Percentiles rank a stretch among this genome's conserved stretches.
Evolutionary conservation across 2,888 invertebrate species (phyloP).

Genomic region (Melanophora roralis): DNA sequence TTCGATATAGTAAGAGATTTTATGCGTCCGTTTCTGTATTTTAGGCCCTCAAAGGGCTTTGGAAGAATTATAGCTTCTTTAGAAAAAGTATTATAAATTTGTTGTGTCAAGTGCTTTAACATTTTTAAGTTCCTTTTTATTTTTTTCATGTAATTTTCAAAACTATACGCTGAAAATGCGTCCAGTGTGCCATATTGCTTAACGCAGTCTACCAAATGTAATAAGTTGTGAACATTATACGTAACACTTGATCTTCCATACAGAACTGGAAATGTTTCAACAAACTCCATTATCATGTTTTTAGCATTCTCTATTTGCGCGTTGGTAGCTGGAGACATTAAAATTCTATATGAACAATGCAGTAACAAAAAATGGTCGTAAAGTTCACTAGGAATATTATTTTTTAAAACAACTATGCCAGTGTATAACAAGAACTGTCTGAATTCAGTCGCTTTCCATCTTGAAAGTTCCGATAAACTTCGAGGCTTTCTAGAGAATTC

Average conservation of each 20-base stretch:
- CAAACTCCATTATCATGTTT: not conserved
- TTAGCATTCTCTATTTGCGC: not conserved
- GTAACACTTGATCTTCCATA: not conserved
- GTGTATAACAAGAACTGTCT: slow-evolving; percentile 24
- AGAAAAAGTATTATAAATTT: not conserved
- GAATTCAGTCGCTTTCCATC: slow-evolving; percentile 9
- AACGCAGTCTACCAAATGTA: not conserved
- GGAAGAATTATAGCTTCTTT: not conserved
- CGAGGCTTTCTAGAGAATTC: slow-evolving; percentile 5
- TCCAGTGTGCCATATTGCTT: not conserved
- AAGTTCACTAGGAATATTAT: not conserved
- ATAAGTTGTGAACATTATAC: not conserved
- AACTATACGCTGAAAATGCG: not conserved
- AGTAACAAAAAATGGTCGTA: not conserved
- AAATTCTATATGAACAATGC: not conserved
- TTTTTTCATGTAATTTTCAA: not conserved
- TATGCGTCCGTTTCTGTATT: not conserved
- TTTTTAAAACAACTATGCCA: slow-evolving; percentile 6
- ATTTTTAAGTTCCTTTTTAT: not conserved
- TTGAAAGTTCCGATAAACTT: not conserved
- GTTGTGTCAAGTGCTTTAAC: not conserved
- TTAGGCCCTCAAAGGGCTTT: not conserved
- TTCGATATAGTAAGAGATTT: not conserved
- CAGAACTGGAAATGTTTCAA: not conserved
- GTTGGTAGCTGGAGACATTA: not conserved